phyloP scores from a whole-genome alignment of 1,140 invertebrate genomes.

The Neodiprion lecontei region DNA sequence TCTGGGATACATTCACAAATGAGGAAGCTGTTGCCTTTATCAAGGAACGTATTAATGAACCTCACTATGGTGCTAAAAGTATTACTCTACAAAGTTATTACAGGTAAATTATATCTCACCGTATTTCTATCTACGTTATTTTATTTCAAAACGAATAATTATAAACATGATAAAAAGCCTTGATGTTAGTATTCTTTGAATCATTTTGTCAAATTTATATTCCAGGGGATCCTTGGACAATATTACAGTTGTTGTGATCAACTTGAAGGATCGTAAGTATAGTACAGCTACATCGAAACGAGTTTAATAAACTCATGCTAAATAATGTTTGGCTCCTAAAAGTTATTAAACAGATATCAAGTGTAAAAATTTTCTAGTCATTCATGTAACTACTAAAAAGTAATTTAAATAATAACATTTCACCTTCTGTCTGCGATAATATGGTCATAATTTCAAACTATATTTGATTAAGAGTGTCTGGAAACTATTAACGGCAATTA shows the following conservation, averaged over 20 bases:
- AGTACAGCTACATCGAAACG: not conserved
- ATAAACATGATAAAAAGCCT: not conserved
- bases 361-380: slow-evolving; percentile 4
- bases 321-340: not conserved
- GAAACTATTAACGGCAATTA: no score
- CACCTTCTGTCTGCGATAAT: no score
- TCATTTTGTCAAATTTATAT: slow-evolving; percentile 16
- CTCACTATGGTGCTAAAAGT: slow-evolving; percentile 88
- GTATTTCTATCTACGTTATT: slow-evolving; percentile 15
- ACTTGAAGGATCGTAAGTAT: slow-evolving; percentile 69
- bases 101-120: slow-evolving; percentile 44
- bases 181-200: not conserved
- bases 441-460: no score
- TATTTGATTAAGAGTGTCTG: no score
- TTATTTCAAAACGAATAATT: slow-evolving; percentile 15
- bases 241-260: slow-evolving; percentile 92
- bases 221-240: slow-evolving; percentile 89
- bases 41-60: slow-evolving; percentile 81
- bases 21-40: slow-evolving; percentile 92
- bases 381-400: not conserved
- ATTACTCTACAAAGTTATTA: slow-evolving; percentile 90
- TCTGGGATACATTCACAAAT: slow-evolving; percentile 96
- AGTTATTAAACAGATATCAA: not conserved
- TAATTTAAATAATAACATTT: no score
- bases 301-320: not conserved